phyloP scores from a whole-genome alignment of 1,140 invertebrate species.

The Polyergus mexicanus region DNA sequence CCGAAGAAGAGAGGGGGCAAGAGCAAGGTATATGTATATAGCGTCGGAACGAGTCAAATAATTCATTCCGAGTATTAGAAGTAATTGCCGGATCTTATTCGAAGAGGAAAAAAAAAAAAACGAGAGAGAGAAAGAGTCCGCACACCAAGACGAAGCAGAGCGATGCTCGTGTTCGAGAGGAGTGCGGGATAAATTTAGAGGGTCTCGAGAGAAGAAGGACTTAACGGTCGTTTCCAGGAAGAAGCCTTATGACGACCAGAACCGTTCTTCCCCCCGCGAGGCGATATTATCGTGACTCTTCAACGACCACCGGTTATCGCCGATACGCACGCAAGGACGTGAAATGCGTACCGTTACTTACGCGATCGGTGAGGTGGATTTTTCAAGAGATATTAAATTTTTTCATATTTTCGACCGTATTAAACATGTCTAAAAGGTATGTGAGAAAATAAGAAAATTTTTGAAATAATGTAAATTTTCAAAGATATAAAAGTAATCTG shows the following conservation, averaged over 20 bases:
- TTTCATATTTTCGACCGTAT: not conserved
- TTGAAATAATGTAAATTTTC: not conserved
- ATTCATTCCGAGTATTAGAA: constrained; percentile 73
- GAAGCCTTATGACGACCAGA: constrained; percentile 52
- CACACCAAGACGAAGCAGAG: not conserved
- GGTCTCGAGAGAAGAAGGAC: constrained; percentile 68
- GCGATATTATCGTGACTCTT: constrained; percentile 63
- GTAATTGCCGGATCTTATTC: constrained; percentile 66
- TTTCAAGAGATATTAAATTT: not conserved
- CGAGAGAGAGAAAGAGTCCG: constrained; percentile 28
- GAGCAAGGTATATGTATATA: constrained; percentile 4
- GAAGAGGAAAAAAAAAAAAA: constrained; percentile 46
- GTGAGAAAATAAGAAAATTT: not conserved
- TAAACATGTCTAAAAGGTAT: not conserved
- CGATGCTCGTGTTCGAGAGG: constrained; percentile 49
- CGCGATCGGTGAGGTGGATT: not conserved
- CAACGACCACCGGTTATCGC: constrained; percentile 46
- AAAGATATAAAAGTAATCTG: not conserved
- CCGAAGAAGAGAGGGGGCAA: not conserved
- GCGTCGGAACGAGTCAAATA: constrained; percentile 58
- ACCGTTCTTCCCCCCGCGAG: constrained; percentile 59
- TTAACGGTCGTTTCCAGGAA: constrained; percentile 70
- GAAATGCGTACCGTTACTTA: constrained; percentile 21
- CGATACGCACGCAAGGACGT: constrained; percentile 66
- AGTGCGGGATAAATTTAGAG: constrained; percentile 73